Evolutionary conservation across 2,113 vertebrate species (phyloP).

Genomic region (Dicrurus megarhynchus): DNA sequence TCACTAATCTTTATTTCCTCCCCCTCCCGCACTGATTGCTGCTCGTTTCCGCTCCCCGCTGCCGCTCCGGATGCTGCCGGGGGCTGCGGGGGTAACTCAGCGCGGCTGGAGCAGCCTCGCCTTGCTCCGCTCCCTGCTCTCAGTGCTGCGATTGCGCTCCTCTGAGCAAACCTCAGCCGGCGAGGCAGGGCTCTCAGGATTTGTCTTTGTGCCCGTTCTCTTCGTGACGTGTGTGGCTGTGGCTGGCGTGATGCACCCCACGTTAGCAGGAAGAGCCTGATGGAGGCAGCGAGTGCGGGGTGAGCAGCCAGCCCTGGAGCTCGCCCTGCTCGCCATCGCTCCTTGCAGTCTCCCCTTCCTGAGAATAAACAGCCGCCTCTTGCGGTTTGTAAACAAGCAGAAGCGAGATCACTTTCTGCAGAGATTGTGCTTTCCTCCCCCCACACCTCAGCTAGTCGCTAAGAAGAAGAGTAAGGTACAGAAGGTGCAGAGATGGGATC

Average conservation of each 20-base stretch:
- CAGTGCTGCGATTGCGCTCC: not conserved
- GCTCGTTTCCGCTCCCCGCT: not conserved
- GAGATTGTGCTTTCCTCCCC: not conserved
- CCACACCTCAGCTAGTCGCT: too few relatives aligned
- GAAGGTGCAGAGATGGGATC: not conserved
- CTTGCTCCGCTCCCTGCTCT: not conserved
- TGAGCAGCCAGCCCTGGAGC: not conserved
- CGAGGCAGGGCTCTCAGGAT: not conserved
- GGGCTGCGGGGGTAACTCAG: not conserved
- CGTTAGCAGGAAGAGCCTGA: not conserved
- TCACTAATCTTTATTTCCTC: not conserved
- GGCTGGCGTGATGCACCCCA: rapidly evolving
- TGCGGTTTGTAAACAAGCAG: not conserved
- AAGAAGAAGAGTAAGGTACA: not conserved
- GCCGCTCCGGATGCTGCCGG: not conserved
- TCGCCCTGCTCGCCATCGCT: not conserved
- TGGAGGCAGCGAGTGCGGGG: not conserved
- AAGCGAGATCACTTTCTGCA: not conserved
- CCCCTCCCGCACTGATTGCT: not conserved
- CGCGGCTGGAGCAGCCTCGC: not conserved
- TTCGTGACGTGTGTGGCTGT: rapidly evolving
- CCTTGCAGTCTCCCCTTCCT: not conserved
- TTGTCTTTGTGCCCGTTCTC: not conserved
- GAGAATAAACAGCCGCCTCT: not conserved
- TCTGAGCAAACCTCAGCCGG: not conserved